Base-by-base conservation (phyloP, 1,140 invertebrate genomes). In the Drosophila setifemur region DNA sequence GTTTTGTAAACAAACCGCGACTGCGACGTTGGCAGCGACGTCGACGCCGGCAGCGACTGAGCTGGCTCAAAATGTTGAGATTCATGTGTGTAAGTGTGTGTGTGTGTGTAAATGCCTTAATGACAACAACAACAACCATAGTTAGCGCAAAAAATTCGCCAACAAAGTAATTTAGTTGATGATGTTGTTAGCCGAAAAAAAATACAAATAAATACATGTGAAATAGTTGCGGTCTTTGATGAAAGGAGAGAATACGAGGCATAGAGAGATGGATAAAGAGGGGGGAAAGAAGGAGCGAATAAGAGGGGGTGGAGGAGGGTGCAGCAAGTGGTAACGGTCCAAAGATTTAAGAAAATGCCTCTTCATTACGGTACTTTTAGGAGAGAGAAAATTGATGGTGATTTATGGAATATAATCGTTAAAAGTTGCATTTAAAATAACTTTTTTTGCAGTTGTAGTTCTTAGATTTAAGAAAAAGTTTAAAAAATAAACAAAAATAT, bases 1-100 rank as follows among this genome's bases (percentile, higher is more conserved):
- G 74, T 71, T 85, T 86, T 86, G 81, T 86, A 86, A 86, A 86
- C 81, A 86, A 86, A 86, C 57, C 68, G 55, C 68, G 66, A 33
- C 66, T 12, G 45, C 31, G 53, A 44, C 25, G 33, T 2, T 6
- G 5, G 28, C 61, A 29, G 23, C 37, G 61, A 63, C 75, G 35
- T 26, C 31, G 18, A 48, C 47, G 35, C 14, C 45, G 54, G 54
- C 76, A 40, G 73, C 23, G 73, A 72, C 74, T 28, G 43, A 52
- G 45, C 21, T 54, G 79, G 64, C 74, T 85, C 69, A 78, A 48
- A 58, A 40, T 52, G 47, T 69, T 28, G 11, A 6, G 31, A 16
- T 49, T 14, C 55, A 14, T 48, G 28, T 40, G 19, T 63, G 9
- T 44, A 7, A 31, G 25, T 12, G 21, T 57, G 25, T 50, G 39